Conservation (phyloP, 2,888 invertebrate species). For the Sinotaia quadrata region DNA sequence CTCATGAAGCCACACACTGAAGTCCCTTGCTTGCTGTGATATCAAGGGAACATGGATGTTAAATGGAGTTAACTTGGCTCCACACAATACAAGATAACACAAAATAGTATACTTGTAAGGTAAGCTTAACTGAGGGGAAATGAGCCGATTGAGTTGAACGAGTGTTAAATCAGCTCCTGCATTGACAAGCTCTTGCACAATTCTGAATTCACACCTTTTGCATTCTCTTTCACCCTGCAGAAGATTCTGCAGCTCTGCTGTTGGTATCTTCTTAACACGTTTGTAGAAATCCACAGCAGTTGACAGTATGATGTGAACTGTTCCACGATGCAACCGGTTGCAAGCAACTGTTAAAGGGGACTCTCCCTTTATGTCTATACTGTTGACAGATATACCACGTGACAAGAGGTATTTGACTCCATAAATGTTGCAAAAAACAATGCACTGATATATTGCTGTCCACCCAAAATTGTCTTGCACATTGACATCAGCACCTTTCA, state of each 20-base stretch:
- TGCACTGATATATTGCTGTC: constrained; percentile 5
- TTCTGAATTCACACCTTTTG: not conserved
- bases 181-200: not conserved
- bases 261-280: constrained; percentile 5
- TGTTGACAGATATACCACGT: not conserved
- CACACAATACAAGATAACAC: constrained; percentile 3
- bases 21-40: not conserved
- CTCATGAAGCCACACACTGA: not conserved
- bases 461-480: not conserved
- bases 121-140: not conserved
- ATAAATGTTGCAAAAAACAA: not conserved
- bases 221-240: constrained; percentile 4
- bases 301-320: constrained; percentile 4
- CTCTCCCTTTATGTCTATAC: not conserved
- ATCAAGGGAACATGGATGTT: not conserved
- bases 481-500: not conserved
- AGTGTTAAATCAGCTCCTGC: constrained; percentile 5
- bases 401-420: not conserved
- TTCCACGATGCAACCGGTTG: not conserved
- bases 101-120: not conserved
- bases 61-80: not conserved
- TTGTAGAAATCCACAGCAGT: constrained; percentile 2
- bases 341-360: not conserved
- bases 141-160: not conserved
- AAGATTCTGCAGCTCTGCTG: constrained; percentile 1